Conservation (phyloP, 1,140 invertebrate species). For the Goniozus legneri region DNA sequence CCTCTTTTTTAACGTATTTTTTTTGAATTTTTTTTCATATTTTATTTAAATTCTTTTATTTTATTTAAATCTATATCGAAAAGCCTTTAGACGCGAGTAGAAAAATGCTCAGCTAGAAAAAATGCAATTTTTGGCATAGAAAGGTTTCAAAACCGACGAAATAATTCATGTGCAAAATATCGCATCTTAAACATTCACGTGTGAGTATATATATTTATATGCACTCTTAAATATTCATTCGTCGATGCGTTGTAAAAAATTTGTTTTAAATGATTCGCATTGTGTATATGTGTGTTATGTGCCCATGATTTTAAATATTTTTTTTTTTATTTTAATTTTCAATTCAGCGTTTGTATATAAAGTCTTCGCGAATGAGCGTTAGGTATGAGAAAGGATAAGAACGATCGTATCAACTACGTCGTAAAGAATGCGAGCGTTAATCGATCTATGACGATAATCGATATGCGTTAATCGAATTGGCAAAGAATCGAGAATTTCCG, state of each 20-base stretch:
- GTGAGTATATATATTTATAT: no score
- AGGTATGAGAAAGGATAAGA: conserved; percentile 3
- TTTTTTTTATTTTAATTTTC: not conserved
- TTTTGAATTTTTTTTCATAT: not conserved
- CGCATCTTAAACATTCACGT: not conserved
- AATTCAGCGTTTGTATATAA: conserved; percentile 3
- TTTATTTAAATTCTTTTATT: not conserved
- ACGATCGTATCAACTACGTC: not conserved
- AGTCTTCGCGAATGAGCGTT: conserved; percentile 5
- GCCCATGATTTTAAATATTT: not conserved
- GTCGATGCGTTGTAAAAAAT: no score
- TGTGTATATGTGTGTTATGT: not conserved
- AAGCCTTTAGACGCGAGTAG: not conserved
- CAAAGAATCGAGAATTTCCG: conserved; percentile 26
- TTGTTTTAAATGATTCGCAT: not conserved
- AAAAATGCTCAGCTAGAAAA: no score
- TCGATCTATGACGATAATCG: not conserved
- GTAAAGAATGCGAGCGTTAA: not conserved
- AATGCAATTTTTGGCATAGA: no score
- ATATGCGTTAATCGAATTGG: not conserved
- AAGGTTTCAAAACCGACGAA: not conserved
- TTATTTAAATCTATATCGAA: not conserved
- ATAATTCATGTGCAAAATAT: not conserved
- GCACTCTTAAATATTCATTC: not conserved
- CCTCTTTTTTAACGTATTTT: conserved; percentile 13